Conservation (phyloP, 2,113 vertebrate genomes). For the Poicephalus meyeri region DNA sequence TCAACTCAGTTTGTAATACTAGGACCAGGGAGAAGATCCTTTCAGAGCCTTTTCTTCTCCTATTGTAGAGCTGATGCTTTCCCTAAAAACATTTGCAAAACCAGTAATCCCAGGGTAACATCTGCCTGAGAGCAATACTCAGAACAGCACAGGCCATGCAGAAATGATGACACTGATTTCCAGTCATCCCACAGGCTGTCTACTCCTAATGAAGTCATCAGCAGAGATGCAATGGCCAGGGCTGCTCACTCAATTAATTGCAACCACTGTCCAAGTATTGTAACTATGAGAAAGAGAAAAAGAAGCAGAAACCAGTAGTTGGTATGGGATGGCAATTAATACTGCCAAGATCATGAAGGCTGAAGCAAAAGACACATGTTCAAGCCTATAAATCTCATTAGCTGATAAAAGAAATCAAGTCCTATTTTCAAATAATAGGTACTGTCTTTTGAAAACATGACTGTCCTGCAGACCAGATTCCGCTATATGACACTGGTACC, state of each 20-base stretch:
- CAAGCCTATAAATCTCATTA: neutral
- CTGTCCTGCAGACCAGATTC: neutral
- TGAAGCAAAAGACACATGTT: neutral
- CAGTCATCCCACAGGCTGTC: neutral
- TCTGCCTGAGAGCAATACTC: neutral
- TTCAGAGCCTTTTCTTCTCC: neutral
- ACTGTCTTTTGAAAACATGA: neutral
- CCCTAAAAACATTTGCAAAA: neutral
- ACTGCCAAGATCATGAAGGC: neutral
- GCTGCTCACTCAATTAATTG: neutral
- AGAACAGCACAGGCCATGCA: neutral
- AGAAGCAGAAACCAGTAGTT: neutral
- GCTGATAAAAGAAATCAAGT: neutral
- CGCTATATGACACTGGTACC: neutral
- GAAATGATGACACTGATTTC: neutral
- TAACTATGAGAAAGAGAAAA: neutral
- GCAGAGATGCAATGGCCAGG: neutral
- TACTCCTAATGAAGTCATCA: slow-evolving; percentile 29
- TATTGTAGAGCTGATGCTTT: neutral
- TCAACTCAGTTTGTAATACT: slow-evolving; percentile 9
- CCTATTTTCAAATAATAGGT: neutral
- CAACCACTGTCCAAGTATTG: neutral
- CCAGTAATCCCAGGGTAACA: neutral
- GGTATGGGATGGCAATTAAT: neutral
- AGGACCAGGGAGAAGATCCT: neutral